Conservation (phyloP, 2,888 invertebrate genomes). For the Pegoplata infirma region DNA sequence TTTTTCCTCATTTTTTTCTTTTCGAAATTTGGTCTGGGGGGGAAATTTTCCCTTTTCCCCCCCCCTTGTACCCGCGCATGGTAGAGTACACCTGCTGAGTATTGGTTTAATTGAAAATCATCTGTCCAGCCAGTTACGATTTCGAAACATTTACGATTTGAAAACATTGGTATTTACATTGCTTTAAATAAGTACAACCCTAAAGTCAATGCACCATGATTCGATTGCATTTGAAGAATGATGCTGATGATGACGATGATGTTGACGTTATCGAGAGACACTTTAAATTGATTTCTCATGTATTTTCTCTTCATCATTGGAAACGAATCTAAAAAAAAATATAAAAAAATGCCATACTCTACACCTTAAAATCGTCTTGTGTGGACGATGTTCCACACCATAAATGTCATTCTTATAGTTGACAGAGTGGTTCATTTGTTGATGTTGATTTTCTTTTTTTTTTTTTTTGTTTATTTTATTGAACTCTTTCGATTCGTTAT, state of each 20-base stretch:
- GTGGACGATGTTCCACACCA: conserved; percentile 42
- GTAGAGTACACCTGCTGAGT: too few species aligned
- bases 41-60: too few species aligned
- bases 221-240: conserved; percentile 67
- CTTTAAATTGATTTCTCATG: conserved; percentile 68
- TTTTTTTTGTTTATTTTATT: not conserved
- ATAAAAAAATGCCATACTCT: conserved; percentile 18
- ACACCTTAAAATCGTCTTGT: conserved; percentile 54
- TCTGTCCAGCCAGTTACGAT: too few species aligned
- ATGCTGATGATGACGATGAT: conserved; percentile 57
- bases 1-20: too few species aligned
- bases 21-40: too few species aligned
- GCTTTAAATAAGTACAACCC: conserved; percentile 12
- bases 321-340: conserved; percentile 2
- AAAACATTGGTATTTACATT: conserved; percentile 30
- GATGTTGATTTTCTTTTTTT: not conserved
- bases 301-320: conserved; percentile 49
- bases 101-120: too few species aligned
- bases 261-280: conserved; percentile 73
- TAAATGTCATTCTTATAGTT: conserved; percentile 50
- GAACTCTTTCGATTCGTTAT: not conserved
- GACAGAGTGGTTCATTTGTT: conserved; percentile 55
- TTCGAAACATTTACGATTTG: too few species aligned
- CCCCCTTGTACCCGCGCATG: too few species aligned
- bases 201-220: conserved; percentile 42